Evolutionary conservation across 2,797 vertebrate genomes (phyloP).

Genomic region (Gorsachius magnificus): DNA sequence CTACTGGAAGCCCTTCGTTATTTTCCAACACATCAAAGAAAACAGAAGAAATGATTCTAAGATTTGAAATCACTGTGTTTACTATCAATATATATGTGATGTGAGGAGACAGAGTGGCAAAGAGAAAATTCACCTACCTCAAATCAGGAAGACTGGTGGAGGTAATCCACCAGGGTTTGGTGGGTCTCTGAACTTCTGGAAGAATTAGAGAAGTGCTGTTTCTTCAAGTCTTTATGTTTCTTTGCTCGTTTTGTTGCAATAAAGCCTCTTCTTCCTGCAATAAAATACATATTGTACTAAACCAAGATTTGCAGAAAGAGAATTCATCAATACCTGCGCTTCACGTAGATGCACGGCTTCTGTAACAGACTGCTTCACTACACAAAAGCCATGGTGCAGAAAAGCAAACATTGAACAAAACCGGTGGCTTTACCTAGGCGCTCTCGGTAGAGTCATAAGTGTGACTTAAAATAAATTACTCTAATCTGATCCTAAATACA

Average conservation of each 20-base stretch:
- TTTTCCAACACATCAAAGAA: background rate
- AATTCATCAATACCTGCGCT: background rate
- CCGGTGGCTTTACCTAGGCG: background rate
- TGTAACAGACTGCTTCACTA: background rate
- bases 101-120: background rate
- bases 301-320: background rate
- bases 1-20: background rate
- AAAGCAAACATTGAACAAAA: background rate
- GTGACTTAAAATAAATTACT: background rate
- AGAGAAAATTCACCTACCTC: conserved; percentile 43
- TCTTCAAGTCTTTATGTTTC: conserved; percentile 6
- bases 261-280: conserved; percentile 70
- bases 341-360: background rate
- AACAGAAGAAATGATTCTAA: accelerated
- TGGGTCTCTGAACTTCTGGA: conserved; percentile 2
- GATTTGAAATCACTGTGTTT: background rate
- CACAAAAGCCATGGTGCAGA: background rate
- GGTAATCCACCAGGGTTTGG: conserved; percentile 40
- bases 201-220: conserved; percentile 51
- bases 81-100: accelerated
- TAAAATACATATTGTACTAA: background rate
- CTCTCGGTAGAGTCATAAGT: background rate
- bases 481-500: background rate
- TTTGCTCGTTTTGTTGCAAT: background rate
- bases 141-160: conserved; percentile 38